Percentiles rank a stretch among this genome's conserved stretches.
phyloP scores from a whole-genome alignment of 2,113 vertebrate genomes.

The Psittacara wagleri region DNA sequence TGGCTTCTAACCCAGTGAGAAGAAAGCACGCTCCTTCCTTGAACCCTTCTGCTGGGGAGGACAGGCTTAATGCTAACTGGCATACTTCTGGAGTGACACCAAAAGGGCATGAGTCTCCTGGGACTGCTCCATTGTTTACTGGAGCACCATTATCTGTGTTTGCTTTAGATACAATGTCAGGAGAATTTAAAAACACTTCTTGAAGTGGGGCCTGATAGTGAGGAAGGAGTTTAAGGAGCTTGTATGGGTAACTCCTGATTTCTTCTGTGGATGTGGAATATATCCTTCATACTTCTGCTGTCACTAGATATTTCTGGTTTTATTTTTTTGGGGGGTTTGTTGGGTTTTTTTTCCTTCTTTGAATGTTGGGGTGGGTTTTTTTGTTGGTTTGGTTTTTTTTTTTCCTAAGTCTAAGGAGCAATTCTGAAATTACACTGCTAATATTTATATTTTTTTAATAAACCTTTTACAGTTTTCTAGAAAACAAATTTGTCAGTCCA shows the following conservation, averaged over 20 bases:
- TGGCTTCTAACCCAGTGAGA: background rate
- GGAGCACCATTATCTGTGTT: background rate
- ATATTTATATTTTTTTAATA: background rate
- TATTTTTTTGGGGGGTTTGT: background rate
- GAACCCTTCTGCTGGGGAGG: background rate
- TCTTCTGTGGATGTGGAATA: background rate
- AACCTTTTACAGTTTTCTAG: background rate
- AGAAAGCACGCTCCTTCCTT: background rate
- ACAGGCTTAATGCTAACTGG: background rate
- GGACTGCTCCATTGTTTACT: background rate
- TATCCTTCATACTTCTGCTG: background rate
- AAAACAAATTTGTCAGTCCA: background rate
- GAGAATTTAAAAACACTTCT: background rate
- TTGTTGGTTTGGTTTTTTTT: too few relatives aligned
- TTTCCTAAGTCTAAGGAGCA: background rate
- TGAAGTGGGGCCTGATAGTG: background rate
- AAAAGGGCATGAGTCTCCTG: background rate
- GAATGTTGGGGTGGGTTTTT: background rate
- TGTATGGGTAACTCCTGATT: background rate
- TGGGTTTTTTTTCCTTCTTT: accelerated
- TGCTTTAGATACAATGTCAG: background rate
- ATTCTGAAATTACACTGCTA: background rate
- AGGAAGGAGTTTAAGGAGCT: background rate
- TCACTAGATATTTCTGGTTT: background rate
- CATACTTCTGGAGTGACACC: background rate